These are phyloP conservation scores for Silurus lanzhouensis DNA, from an alignment of 2,797 vertebrate species.

Conservation along the genomic window DNA sequence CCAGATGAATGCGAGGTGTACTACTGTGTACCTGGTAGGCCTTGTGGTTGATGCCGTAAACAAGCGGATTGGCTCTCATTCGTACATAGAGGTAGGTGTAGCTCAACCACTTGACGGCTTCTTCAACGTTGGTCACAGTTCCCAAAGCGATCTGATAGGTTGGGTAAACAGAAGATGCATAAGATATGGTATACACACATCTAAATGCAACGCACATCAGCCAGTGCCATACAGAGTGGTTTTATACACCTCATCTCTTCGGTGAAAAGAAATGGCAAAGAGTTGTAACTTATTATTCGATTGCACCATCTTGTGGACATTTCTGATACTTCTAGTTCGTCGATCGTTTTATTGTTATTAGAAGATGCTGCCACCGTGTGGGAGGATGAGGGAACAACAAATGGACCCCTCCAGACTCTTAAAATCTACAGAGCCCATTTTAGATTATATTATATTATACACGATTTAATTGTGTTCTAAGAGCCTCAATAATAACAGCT, in stretches of 20 bases:
- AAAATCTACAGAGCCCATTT: too few relatives aligned
- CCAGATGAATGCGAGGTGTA: conserved; percentile 19
- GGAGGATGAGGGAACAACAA: neutral
- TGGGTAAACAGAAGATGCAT: neutral
- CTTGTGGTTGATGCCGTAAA: conserved; percentile 95
- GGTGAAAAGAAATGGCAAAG: neutral
- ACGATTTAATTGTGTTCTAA: neutral
- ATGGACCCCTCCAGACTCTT: too few relatives aligned
- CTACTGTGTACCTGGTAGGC: conserved; percentile 83
- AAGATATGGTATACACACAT: neutral
- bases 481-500: neutral
- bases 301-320: conserved; percentile 62
- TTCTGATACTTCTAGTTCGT: neutral
- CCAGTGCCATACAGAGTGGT: neutral
- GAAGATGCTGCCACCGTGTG: conserved; percentile 62
- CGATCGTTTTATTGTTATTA: conserved; percentile 9
- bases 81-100: conserved; percentile 97
- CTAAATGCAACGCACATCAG: neutral
- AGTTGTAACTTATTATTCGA: neutral
- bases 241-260: neutral
- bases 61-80: conserved; percentile 97
- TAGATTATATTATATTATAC: neutral
- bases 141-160: conserved; percentile 87
- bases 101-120: conserved; percentile 98
- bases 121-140: conserved; percentile 95